Evolutionary conservation across 2,888 invertebrate genomes (phyloP).

Genomic region (Lobophora halterata): DNA sequence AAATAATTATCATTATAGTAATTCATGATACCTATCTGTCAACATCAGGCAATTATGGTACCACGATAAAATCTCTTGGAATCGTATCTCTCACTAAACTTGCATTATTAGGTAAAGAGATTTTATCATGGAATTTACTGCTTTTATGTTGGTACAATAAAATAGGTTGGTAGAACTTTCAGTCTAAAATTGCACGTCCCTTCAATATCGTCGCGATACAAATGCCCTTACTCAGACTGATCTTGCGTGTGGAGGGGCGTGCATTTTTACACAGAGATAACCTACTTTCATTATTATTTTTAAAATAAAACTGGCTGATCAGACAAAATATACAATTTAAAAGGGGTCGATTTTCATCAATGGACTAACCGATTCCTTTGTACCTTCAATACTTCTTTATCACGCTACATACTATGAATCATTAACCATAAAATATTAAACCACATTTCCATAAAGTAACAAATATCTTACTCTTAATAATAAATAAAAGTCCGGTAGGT

Average conservation of each 20-base stretch:
- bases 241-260: no score
- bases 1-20: constrained; percentile 29
- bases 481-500: constrained; percentile 8
- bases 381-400: constrained; percentile 16
- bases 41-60: constrained; percentile 33
- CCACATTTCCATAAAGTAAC: constrained; percentile 4
- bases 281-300: no score
- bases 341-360: constrained; percentile 10
- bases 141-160: constrained; percentile 12
- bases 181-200: no score
- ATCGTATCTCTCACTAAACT: constrained; percentile 24
- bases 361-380: constrained; percentile 17
- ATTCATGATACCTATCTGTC: constrained; percentile 32
- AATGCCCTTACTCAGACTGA: no score
- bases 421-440: constrained; percentile 6
- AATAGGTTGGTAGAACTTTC: no score
- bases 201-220: no score
- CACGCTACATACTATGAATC: no score
- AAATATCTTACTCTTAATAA: constrained; percentile 10
- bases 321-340: constrained; percentile 11
- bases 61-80: constrained; percentile 33
- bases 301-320: constrained; percentile 10
- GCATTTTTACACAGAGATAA: no score
- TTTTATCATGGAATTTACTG: constrained; percentile 28
- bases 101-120: constrained; percentile 20